phyloP scores from a whole-genome alignment of 2,888 invertebrate species.

The Hanleya hanleyi region DNA sequence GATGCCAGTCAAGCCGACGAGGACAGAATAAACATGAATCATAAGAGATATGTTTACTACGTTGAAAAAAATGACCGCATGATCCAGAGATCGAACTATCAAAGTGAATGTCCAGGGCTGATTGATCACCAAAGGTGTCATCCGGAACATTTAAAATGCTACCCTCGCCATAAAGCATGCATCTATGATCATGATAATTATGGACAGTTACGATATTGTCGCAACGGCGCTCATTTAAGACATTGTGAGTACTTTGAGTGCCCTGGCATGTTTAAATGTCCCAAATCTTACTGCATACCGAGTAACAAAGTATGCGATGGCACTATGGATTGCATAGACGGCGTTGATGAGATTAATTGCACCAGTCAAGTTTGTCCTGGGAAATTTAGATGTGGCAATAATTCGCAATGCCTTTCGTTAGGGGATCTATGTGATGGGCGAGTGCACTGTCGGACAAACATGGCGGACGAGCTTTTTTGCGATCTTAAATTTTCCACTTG shows the following conservation, averaged over 20 bases:
- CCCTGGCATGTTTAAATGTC: constrained; percentile 6
- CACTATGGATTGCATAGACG: background rate
- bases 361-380: background rate
- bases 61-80: no score
- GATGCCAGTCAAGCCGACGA: background rate
- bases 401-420: background rate
- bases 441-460: background rate
- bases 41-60: no score
- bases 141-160: background rate
- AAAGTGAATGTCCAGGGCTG: background rate
- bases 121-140: background rate
- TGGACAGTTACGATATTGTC: background rate
- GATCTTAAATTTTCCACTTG: background rate
- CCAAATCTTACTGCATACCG: constrained; percentile 1
- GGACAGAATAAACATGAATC: no score
- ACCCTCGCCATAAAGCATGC: background rate
- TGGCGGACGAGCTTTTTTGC: background rate
- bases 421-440: background rate
- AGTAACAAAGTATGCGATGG: background rate
- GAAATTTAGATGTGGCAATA: background rate
- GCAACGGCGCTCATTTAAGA: background rate
- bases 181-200: background rate
- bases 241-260: background rate
- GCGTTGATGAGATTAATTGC: background rate
- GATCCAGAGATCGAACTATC: no score